Conservation (phyloP, 2,113 vertebrate genomes). For the Amblyornis subalaris region DNA sequence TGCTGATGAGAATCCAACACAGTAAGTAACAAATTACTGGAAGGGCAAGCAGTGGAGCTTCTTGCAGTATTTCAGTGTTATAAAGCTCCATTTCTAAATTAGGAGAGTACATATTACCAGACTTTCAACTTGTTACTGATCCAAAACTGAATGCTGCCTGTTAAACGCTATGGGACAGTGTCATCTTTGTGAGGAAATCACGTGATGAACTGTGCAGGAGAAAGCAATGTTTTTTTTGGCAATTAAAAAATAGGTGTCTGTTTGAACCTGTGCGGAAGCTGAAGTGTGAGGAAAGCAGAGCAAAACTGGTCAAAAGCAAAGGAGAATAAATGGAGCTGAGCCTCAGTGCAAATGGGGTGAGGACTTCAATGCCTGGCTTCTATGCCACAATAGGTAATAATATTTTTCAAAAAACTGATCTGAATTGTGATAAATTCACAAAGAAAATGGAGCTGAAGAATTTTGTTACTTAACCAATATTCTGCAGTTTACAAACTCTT, state of each 20-base stretch:
- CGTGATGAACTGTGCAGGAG: neutral
- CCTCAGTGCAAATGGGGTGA: neutral
- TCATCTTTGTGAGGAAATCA: conserved; percentile 30
- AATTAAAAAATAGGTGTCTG: conserved; percentile 16
- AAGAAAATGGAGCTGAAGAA: neutral
- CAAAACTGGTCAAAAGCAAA: neutral
- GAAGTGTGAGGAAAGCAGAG: neutral
- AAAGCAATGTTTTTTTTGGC: conserved; percentile 25
- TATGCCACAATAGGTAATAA: neutral
- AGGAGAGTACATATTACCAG: neutral
- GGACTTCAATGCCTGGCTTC: neutral
- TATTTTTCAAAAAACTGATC: neutral
- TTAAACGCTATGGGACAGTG: conserved; percentile 10
- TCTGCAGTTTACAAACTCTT: neutral
- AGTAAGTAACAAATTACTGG: conserved; percentile 38
- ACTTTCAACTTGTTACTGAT: neutral
- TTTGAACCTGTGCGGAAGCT: neutral
- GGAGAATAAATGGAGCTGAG: neutral
- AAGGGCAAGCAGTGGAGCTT: conserved; percentile 4
- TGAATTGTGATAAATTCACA: neutral
- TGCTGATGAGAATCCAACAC: conserved; percentile 31
- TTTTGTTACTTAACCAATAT: neutral
- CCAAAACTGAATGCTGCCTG: neutral
- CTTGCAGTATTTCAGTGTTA: neutral
- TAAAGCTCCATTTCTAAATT: conserved; percentile 23